A percentile compares a stretch with the other conserved stretches of the same genome.
These are phyloP conservation scores for Drosophila picticornis DNA, from an alignment of 2,888 invertebrate genomes.

Conservation along the genomic window DNA sequence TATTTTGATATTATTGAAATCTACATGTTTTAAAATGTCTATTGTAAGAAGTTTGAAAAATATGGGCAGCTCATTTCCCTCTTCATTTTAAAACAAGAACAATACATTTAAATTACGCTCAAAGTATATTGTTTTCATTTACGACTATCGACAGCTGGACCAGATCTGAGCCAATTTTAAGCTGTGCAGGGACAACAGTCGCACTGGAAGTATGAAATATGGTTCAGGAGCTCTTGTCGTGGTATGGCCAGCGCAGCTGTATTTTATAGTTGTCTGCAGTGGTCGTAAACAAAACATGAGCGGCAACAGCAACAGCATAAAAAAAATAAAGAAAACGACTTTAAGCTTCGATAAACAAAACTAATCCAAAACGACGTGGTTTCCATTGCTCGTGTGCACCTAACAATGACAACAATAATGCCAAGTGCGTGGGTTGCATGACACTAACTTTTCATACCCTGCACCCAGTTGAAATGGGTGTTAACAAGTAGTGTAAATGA, in stretches of 20 bases:
- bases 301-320: conserved; percentile 13
- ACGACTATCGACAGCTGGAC: conserved; percentile 11
- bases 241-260: conserved; percentile 36
- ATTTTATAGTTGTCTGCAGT: conserved; percentile 60
- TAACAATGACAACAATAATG: conserved; percentile 18
- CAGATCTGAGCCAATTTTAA: conserved; percentile 1
- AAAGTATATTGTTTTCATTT: conserved; percentile 15
- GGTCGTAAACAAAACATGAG: conserved; percentile 51
- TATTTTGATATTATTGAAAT: background rate
- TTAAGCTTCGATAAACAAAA: conserved; percentile 58
- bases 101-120: background rate
- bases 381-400: conserved; percentile 33
- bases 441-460: conserved; percentile 6
- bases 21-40: background rate
- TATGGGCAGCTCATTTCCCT: background rate
- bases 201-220: conserved; percentile 29
- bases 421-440: conserved; percentile 23
- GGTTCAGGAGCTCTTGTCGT: conserved; percentile 9
- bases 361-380: conserved; percentile 47
- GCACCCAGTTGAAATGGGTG: background rate
- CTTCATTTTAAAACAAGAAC: background rate
- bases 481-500: background rate
- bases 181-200: conserved; percentile 16
- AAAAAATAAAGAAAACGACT: conserved; percentile 10
- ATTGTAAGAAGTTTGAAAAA: background rate